Percentiles rank a stretch among this genome's conserved stretches.
Evolutionary conservation across 2,113 vertebrate species (phyloP).

Genomic region (Poicephalus gulielmi): DNA sequence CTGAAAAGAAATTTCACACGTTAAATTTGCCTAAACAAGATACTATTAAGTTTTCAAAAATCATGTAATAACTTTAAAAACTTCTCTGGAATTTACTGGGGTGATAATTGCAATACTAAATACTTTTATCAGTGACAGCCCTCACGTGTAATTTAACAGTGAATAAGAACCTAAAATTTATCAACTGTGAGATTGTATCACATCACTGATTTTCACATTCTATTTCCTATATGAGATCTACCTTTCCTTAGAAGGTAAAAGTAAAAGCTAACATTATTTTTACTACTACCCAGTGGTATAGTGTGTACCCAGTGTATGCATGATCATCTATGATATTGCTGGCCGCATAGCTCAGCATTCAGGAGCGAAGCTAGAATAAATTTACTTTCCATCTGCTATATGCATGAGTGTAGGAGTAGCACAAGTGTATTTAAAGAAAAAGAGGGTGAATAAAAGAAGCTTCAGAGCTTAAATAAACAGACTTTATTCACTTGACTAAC

Average conservation of each 20-base stretch:
- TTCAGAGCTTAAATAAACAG: neutral
- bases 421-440: neutral
- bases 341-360: neutral
- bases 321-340: neutral
- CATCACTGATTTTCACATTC: neutral
- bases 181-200: neutral
- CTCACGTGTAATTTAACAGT: neutral
- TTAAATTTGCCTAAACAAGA: neutral
- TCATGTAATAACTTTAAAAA: neutral
- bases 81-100: neutral
- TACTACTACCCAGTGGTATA: neutral
- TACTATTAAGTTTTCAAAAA: neutral
- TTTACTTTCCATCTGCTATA: neutral
- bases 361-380: neutral
- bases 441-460: neutral
- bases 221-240: neutral
- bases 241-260: neutral
- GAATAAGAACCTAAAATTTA: neutral
- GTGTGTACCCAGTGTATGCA: neutral
- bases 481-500: neutral
- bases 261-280: neutral
- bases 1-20: neutral
- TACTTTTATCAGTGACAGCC: neutral
- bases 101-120: neutral
- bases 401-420: neutral